Conservation (phyloP, 2,888 invertebrate species). For the Invenusta paracnida region DNA sequence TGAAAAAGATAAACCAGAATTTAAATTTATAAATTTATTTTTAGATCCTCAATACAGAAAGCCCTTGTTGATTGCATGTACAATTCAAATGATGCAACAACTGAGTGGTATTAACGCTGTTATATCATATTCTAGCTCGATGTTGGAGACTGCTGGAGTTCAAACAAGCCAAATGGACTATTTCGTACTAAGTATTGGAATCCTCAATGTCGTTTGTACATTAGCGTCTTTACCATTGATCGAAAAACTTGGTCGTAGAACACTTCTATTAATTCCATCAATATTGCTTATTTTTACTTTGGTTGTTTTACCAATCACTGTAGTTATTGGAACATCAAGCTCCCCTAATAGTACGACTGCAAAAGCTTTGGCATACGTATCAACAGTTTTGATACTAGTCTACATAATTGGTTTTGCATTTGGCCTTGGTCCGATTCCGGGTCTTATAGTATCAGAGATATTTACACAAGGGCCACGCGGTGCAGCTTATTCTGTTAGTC, state of each 20-base stretch:
- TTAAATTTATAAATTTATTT: conserved; percentile 84
- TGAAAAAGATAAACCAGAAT: conserved; percentile 45
- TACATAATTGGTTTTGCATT: conserved; percentile 83
- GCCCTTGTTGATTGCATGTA: conserved; percentile 88
- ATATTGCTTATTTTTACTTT: conserved; percentile 73
- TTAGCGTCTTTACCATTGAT: conserved; percentile 87
- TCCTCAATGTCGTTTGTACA: conserved; percentile 93
- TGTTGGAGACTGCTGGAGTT: conserved; percentile 83
- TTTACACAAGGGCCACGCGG: conserved; percentile 83
- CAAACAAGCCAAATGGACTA: conserved; percentile 79
- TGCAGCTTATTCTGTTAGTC: conserved; percentile 78
- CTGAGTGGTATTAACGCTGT: conserved; percentile 96
- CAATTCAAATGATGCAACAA: conserved; percentile 93
- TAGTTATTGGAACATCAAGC: conserved; percentile 49
- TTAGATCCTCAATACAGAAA: conserved; percentile 82
- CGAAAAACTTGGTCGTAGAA: conserved; percentile 89
- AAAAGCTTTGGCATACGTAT: conserved; percentile 61
- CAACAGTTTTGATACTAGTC: conserved; percentile 70
- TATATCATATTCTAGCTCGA: conserved; percentile 81
- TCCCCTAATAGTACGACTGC: neutral
- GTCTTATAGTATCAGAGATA: conserved; percentile 86
- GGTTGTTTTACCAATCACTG: conserved; percentile 67
- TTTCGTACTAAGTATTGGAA: conserved; percentile 87
- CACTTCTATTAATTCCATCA: conserved; percentile 77
- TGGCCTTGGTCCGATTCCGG: conserved; percentile 79